Evolutionary conservation across 2,888 invertebrate species (phyloP).

Genomic region (Philhelius pedissequus): DNA sequence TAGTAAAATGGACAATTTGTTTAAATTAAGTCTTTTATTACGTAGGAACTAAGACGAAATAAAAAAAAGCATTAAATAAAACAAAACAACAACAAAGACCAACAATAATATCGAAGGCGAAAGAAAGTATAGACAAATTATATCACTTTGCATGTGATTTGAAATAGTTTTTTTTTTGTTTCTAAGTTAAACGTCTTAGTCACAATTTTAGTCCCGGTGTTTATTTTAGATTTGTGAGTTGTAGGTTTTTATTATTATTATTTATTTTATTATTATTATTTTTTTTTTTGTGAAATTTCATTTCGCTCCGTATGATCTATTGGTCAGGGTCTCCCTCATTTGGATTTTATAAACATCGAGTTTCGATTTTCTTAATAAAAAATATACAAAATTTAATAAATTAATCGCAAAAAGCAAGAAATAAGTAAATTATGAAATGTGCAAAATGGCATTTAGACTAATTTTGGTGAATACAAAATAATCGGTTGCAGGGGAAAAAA

Average conservation of each 20-base stretch:
- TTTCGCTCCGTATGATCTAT: background rate
- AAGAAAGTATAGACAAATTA: constrained; percentile 7
- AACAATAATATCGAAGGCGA: background rate
- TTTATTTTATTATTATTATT: constrained; percentile 17
- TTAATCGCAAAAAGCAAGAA: background rate
- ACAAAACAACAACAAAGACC: background rate
- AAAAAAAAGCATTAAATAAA: background rate
- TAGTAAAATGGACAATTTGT: background rate
- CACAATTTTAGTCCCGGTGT: constrained; percentile 46
- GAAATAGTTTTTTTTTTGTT: constrained; percentile 17
- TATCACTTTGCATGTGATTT: constrained; percentile 46
- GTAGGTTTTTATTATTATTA: background rate
- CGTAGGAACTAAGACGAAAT: background rate
- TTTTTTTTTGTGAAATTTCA: background rate
- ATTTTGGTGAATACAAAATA: background rate
- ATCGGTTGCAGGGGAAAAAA: background rate
- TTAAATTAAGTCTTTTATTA: background rate
- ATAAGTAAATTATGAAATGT: background rate
- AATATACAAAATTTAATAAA: background rate
- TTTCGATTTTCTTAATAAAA: background rate
- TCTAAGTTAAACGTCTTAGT: constrained; percentile 54
- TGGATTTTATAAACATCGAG: background rate
- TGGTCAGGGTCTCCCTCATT: constrained; percentile 1
- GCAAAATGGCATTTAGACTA: background rate
- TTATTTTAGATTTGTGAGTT: constrained; percentile 49